Base-by-base conservation (phyloP, 2,888 invertebrate genomes). In the Macropis europaea region DNA sequence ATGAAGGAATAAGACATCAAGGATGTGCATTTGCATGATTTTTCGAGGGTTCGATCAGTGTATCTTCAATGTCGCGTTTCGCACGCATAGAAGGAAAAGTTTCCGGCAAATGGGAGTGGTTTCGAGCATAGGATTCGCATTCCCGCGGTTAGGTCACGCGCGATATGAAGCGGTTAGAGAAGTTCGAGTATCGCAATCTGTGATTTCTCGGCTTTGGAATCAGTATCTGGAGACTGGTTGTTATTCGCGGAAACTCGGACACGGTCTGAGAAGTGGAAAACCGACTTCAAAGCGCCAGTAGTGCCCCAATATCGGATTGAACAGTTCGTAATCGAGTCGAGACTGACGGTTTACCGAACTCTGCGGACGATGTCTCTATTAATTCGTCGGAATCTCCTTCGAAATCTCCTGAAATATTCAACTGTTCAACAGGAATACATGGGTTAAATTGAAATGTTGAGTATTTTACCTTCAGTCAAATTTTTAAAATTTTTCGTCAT, bases 181-280 rank as follows among this genome's bases (percentile, higher is more conserved):
- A 40, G 24, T 64, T 48, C n/a, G 34, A 11, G 45, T 57, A 26
- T 57, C 54, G 22, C 19, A 15, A 28, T 57, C 13, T 7, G 22
- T 7, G 9, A 22, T 56, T 24, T 43, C 32, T 4, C 47, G 17
- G 9, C 17, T 28, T 47, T 6, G n/a, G 15, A 19, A 22, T 17
- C 15, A 24, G 32, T 32, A 42, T 17, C 42, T 30, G 7, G 32
- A 32, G 42, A 59, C 15, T 17, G 38, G 50, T 48, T 60, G 19
- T 30, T 40, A 30, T 40, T 24, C 17, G 28, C 4, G 38, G 30
- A 3, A 63, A 40, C 47, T 26, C 59, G 9, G 2, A 15, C 30
- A 15, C 17, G 6, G n/a, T 30, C 38, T 22, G 19, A 5, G 22
- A 17, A 3, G 19, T 34, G 56, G 17, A 11, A 57, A 63, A 60